phyloP scores from a whole-genome alignment of 2,113 vertebrate genomes.

The Bambusicola thoracicus region DNA sequence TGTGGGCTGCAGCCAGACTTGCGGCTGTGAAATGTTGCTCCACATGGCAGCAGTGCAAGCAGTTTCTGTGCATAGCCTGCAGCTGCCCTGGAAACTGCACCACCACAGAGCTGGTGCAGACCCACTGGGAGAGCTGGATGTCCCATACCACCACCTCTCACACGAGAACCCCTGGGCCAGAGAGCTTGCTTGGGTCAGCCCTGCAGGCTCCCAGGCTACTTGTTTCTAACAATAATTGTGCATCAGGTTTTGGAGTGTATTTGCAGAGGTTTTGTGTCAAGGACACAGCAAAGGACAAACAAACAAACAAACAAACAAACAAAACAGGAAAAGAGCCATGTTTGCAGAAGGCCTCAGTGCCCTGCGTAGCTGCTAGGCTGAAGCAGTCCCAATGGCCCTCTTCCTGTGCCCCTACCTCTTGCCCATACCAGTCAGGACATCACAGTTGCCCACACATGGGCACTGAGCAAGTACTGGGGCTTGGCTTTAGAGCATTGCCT shows the following conservation, averaged over 20 bases:
- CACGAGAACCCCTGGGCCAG: neutral
- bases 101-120: rapidly evolving
- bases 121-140: neutral
- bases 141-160: rapidly evolving
- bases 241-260: neutral
- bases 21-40: neutral
- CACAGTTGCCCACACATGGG: rapidly evolving
- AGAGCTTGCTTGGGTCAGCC: neutral
- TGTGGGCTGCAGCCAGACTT: neutral
- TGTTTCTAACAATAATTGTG: neutral
- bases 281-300: too few species aligned
- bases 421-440: neutral
- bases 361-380: rapidly evolving
- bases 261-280: neutral
- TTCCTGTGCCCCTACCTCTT: neutral
- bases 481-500: neutral
- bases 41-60: neutral
- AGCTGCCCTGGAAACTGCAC: neutral
- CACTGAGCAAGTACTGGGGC: neutral
- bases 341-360: neutral
- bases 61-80: neutral
- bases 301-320: too few species aligned
- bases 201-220: neutral
- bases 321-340: neutral
- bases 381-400: neutral